Evolutionary conservation across 2,888 invertebrate species (phyloP).

Genomic region (Poecilus cupreus): DNA sequence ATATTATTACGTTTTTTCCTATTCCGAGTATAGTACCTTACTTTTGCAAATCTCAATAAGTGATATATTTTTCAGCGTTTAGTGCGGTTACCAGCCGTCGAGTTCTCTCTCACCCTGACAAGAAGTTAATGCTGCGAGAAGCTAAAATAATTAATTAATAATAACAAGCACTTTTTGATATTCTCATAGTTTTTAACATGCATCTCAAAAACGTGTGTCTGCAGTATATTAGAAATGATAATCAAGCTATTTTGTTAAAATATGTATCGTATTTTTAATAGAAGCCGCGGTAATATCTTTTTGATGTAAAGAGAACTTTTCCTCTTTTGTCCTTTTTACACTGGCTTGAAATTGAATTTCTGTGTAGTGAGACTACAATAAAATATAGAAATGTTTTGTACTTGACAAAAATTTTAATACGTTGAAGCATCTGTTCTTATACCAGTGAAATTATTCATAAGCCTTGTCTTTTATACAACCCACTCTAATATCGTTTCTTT

Average conservation of each 20-base stretch:
- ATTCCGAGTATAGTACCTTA: too few relatives aligned
- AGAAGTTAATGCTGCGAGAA: too few relatives aligned
- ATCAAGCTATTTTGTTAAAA: constrained; percentile 6
- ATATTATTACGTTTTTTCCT: too few relatives aligned
- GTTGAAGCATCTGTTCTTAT: constrained; percentile 24
- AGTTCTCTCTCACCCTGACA: too few relatives aligned
- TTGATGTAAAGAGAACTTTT: constrained; percentile 34
- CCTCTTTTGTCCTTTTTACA: neutral
- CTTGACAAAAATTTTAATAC: constrained; percentile 48
- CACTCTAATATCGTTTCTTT: neutral
- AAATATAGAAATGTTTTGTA: constrained; percentile 46
- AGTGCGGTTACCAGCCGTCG: too few relatives aligned
- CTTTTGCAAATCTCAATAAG: too few relatives aligned
- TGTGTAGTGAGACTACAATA: constrained; percentile 44
- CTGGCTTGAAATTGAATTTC: constrained; percentile 45
- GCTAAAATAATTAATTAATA: too few relatives aligned
- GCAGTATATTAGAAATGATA: constrained; percentile 19
- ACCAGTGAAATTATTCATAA: constrained; percentile 48
- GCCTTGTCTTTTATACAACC: constrained; percentile 1
- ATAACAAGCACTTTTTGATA: too few relatives aligned
- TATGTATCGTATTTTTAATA: constrained; percentile 29
- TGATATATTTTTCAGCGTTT: too few relatives aligned
- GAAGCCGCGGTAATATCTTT: constrained; percentile 35
- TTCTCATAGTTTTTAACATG: too few relatives aligned
- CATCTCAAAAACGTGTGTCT: too few relatives aligned